These are phyloP conservation scores for Leptinotarsa lineolata DNA, from an alignment of 1,140 invertebrate species.

Conservation along the genomic window DNA sequence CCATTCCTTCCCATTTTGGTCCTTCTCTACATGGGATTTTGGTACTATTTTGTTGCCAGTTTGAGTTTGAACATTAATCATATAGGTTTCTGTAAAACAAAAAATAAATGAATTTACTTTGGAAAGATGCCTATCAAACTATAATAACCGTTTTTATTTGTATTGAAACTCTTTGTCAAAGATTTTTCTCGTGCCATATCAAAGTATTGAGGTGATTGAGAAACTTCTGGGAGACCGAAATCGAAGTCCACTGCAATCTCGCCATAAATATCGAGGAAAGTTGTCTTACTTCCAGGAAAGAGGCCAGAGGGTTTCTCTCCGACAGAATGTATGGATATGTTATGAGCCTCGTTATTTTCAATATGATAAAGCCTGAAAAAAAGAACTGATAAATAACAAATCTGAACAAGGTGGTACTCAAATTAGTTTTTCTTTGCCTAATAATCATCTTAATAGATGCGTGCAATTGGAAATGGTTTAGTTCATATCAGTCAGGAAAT, in stretches of 20 bases:
- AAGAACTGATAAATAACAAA: not conserved
- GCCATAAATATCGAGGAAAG: constrained; percentile 70
- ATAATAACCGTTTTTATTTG: constrained; percentile 22
- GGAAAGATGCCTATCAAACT: no score
- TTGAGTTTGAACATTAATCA: constrained; percentile 26
- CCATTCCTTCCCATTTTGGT: constrained; percentile 41
- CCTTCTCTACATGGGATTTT: constrained; percentile 27
- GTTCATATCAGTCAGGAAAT: no score
- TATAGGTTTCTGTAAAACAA: constrained; percentile 14
- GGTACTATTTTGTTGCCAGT: constrained; percentile 29
- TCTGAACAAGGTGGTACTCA: no score
- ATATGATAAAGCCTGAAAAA: constrained; percentile 58
- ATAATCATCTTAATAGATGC: no score
- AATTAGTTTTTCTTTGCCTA: no score
- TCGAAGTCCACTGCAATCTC: constrained; percentile 85
- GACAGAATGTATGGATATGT: constrained; percentile 63
- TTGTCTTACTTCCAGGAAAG: constrained; percentile 59
- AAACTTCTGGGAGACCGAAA: constrained; percentile 66
- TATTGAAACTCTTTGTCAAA: constrained; percentile 11
- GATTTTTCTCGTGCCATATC: not conserved
- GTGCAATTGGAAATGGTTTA: no score
- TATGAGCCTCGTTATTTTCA: constrained; percentile 50
- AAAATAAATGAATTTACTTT: no score
- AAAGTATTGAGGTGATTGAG: constrained; percentile 8
- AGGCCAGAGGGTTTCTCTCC: constrained; percentile 61